Percentiles rank a stretch among this genome's conserved stretches.
Evolutionary conservation across 2,888 invertebrate species (phyloP).

Genomic region (Archaeoteleia sp.): DNA sequence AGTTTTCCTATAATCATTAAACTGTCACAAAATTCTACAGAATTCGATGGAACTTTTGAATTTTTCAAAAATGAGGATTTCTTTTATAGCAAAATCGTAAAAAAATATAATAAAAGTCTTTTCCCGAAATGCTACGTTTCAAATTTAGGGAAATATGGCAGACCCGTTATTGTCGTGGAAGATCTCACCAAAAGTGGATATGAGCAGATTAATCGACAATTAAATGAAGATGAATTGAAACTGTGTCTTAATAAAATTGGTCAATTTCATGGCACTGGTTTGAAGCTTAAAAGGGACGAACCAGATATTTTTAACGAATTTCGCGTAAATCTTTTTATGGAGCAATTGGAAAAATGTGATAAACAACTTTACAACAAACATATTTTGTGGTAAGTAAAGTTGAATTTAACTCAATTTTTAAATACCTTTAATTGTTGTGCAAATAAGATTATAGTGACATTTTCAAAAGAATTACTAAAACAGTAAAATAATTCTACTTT

Average conservation of each 20-base stretch:
- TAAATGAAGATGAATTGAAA: constrained; percentile 62
- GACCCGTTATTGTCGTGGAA: constrained; percentile 66
- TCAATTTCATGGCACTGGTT: constrained; percentile 63
- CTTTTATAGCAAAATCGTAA: constrained; percentile 63
- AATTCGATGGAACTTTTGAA: constrained; percentile 44
- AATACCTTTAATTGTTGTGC: too few relatives aligned
- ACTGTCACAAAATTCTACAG: constrained; percentile 51
- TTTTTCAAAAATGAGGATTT: constrained; percentile 68
- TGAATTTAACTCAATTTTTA: neutral
- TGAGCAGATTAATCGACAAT: constrained; percentile 29
- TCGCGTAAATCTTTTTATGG: constrained; percentile 55
- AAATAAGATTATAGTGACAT: too few relatives aligned
- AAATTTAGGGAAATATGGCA: constrained; percentile 66
- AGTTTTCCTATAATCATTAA: constrained; percentile 65
- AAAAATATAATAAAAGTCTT: constrained; percentile 53
- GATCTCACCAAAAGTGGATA: constrained; percentile 62
- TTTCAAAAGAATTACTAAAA: too few relatives aligned
- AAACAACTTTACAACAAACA: constrained; percentile 7
- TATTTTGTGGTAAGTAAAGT: constrained; percentile 11
- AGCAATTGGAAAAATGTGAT: neutral
- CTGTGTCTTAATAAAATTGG: constrained; percentile 59
- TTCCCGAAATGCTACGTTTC: constrained; percentile 65
- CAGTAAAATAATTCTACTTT: too few relatives aligned
- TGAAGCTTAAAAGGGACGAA: constrained; percentile 56
- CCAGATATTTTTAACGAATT: constrained; percentile 63